Conservation (phyloP, 2,888 invertebrate genomes). For the Iselma pallidipennis region DNA sequence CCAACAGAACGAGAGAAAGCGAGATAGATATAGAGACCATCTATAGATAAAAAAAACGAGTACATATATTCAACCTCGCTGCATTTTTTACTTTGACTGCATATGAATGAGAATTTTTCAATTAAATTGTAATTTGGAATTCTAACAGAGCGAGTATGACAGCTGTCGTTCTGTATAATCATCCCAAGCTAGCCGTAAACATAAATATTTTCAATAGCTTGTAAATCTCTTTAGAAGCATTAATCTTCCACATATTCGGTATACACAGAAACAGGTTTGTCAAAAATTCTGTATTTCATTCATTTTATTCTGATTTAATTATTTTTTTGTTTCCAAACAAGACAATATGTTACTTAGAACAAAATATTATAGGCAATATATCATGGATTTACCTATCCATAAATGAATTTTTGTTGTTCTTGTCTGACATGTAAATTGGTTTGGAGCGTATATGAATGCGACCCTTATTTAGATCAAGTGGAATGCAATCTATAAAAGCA, state of each 20-base stretch:
- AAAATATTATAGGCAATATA: neutral
- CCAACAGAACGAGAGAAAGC: neutral
- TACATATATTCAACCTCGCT: conserved; percentile 32
- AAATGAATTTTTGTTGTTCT: neutral
- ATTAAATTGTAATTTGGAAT: conserved; percentile 56
- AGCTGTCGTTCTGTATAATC: conserved; percentile 40
- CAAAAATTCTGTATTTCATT: too few relatives aligned
- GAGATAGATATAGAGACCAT: too few relatives aligned
- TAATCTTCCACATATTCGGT: neutral
- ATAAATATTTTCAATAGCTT: neutral
- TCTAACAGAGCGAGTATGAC: conserved; percentile 45
- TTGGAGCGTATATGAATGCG: conserved; percentile 4
- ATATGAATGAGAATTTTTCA: conserved; percentile 59
- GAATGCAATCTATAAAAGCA: conserved; percentile 5
- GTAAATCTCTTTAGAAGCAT: too few relatives aligned
- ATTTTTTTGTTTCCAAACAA: neutral
- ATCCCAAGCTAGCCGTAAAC: neutral
- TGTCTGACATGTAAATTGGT: conserved; percentile 2
- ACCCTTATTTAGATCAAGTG: neutral
- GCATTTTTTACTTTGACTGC: conserved; percentile 56
- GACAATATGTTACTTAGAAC: neutral
- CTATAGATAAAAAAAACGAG: conserved; percentile 52
- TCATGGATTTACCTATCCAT: neutral
- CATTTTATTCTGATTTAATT: neutral
- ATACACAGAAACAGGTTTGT: neutral